Evolutionary conservation across 2,113 vertebrate species (phyloP), one percentile per base, ranked within the genome.

Genomic region (Marmota flaviventris): DNA sequence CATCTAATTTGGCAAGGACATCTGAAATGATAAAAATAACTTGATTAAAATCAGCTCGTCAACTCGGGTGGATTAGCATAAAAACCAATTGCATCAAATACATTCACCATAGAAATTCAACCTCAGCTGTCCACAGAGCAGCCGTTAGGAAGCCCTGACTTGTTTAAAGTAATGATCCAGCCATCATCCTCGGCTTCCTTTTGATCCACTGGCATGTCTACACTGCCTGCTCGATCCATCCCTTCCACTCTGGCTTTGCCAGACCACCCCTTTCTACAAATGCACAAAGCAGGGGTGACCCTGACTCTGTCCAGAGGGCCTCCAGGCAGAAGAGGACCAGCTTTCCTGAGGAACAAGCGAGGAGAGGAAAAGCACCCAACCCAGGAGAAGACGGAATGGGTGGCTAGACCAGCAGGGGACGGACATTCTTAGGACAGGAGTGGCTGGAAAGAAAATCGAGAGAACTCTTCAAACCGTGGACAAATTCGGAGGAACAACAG

Each of bases 401-500:
- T 1, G 32, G 20, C 25, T 18, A 1, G 37, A 1, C 48, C 32
- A 1, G 34, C 0, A 7, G 29, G 34, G 39, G 27, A 1, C 14
- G 12, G 67, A 5, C 18, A 2, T 20, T 4, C 11, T 4, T 16
- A 48, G 20, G 78, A 18, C 56, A 27, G 58, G 4, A 9, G 27
- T 0, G 37, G 58, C 58, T 29, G 75, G 48, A 42, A 34, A 51
- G 32, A 18, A 32, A 42, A n/a, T 56, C 13, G 5, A 42, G 73
- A 10, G 61, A 53, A 13, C 0, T 1, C 17, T 17, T 69, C 0
- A 29, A n/a, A 18, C 39, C 42, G 5, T 24, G 34, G 8, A 8
- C 25, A 22, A 0, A 7, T 4, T 13, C 5, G 9, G 70, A 45
- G 12, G 17, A 3, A 27, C 11, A 32, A 8, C 51, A 10, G 1